phyloP scores from a whole-genome alignment of 2,797 vertebrate species.

The Molothrus ater region DNA sequence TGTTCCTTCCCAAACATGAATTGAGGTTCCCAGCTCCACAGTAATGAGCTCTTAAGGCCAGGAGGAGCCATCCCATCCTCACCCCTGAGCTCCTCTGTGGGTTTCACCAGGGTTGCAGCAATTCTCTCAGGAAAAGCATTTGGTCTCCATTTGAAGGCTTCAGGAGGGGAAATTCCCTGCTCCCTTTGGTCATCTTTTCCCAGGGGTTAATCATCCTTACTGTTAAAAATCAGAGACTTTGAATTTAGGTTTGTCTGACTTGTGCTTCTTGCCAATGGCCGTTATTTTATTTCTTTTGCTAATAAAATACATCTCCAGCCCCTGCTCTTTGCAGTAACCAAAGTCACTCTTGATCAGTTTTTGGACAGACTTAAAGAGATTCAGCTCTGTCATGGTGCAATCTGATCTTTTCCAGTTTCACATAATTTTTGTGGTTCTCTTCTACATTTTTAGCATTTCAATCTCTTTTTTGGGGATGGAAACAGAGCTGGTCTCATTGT shows the following conservation, averaged over 20 bases:
- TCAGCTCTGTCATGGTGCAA: neutral
- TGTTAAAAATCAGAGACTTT: neutral
- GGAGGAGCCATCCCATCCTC: neutral
- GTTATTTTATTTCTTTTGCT: neutral
- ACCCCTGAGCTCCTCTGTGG: neutral
- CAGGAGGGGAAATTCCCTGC: neutral
- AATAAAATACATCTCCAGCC: neutral
- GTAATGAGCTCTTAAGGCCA: neutral
- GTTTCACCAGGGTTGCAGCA: neutral
- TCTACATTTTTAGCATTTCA: neutral
- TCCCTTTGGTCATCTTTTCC: neutral
- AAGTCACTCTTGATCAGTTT: neutral
- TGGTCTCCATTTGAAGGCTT: neutral
- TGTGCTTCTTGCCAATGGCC: neutral
- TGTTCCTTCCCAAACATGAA: neutral
- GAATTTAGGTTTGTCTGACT: neutral
- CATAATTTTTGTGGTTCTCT: neutral
- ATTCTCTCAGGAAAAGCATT: neutral
- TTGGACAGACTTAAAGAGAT: neutral
- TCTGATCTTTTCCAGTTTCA: neutral
- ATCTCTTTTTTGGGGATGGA: neutral
- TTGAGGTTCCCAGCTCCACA: neutral
- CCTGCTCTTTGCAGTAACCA: neutral
- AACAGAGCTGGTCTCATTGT: neutral
- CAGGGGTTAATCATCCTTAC: conserved; percentile 38